Evolutionary conservation across 2,888 invertebrate species (phyloP), one percentile per base, ranked within the genome.

Genomic region (Yponomeuta plumbellus): DNA sequence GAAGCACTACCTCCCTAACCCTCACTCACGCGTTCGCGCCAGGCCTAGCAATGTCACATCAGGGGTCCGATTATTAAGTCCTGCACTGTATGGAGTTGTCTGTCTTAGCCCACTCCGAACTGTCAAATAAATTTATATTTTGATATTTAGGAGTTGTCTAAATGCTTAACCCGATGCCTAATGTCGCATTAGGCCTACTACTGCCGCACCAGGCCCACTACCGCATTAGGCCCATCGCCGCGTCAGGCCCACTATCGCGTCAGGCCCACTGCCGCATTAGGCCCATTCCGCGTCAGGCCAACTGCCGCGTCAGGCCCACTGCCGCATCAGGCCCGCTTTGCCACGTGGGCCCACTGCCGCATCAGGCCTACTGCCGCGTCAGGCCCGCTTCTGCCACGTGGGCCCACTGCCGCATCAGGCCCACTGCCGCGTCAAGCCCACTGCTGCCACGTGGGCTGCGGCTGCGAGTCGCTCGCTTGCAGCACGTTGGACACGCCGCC

Each of bases 401-500:
- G 76, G 73, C 65, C 56, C 56, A 56, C 8, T 17, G 20, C 17
- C 20, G 56, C n/a, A 52, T 13, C 52, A 52, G 61, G 61, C 20
- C 58, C 21, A 21, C 8, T 58, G 58, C 13, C 5, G 21, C n/a
- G 34, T 62, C 62, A 63, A 13, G 63, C 63, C 86, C 87, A 88
- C 2, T 75, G 76, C 69, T 79, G 83, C 84, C 87, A 88, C 56
- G 74, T 57, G 52, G 76, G 73, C 65, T 78, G 75, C 17, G 58
- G 39, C 62, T 77, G 78, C 11, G 81, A 71, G 73, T 88, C 90
- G 71, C 82, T 83, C 11, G 78, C 80, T 3, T 83, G 79, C 23
- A 90, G 78, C 61, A 80, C 79, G 78, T 91, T 91, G 66, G 86
- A 81, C 11, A 85, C 72, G 0, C 85, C 89, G 26, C 81, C 87